These are phyloP conservation scores for Ophiothrix spiculata DNA, from an alignment of 35 echinoderm and acorn worm genomes.

Conservation along the genomic window DNA sequence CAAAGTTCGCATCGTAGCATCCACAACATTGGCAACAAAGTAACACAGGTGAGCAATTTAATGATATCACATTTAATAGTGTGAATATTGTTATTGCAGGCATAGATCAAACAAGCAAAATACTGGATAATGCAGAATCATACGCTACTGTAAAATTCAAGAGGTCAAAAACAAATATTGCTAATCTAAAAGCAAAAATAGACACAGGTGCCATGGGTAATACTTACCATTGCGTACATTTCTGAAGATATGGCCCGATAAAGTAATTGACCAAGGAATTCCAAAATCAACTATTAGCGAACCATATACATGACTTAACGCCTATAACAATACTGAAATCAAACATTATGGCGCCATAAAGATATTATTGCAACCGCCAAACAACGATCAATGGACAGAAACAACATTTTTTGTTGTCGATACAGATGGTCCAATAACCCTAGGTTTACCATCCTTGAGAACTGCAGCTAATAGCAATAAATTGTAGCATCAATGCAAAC, in stretches of 20 bases:
- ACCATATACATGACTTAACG: slow-evolving; percentile 13
- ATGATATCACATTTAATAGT: too few relatives aligned
- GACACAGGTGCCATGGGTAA: slow-evolving; percentile 32
- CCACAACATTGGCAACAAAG: not conserved
- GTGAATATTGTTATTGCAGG: not conserved
- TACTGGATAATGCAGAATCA: not conserved
- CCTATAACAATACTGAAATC: slow-evolving; percentile 29
- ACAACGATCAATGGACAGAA: not conserved
- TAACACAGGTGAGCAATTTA: not conserved
- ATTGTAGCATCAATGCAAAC: not conserved
- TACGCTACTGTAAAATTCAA: not conserved
- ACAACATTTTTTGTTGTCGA: slow-evolving; percentile 17
- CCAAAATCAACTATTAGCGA: not conserved
- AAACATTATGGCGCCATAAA: slow-evolving; percentile 5
- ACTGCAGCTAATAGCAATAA: slow-evolving; percentile 17
- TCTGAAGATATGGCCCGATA: slow-evolving; percentile 27
- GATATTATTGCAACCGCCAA: slow-evolving; percentile 4
- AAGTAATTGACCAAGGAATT: slow-evolving; percentile 22
- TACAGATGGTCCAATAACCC: slow-evolving; percentile 18
- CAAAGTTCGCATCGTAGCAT: not conserved
- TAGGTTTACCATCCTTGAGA: slow-evolving; percentile 16
- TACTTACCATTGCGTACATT: slow-evolving; percentile 19
- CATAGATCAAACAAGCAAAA: not conserved
- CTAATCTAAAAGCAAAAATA: not conserved
- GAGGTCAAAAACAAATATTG: not conserved